Percentiles rank a stretch among this genome's conserved stretches.
Conservation (phyloP, 1,140 invertebrate genomes). For the Coelopa frigida region DNA sequence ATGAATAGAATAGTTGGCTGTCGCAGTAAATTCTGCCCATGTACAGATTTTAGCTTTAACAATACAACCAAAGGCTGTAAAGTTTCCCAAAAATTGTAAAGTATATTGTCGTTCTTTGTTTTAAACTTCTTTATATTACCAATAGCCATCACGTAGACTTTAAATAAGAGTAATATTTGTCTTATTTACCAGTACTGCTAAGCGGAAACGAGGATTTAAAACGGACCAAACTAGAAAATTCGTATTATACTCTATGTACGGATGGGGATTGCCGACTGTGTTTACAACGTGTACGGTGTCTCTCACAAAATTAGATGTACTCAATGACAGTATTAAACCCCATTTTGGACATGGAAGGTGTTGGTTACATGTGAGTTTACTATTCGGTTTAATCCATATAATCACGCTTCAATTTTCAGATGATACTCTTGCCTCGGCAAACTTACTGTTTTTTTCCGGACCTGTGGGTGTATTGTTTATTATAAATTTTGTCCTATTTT, state of each 20-base stretch:
- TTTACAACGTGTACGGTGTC: slow-evolving; percentile 47
- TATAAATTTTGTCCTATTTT: slow-evolving; percentile 59
- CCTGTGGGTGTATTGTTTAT: slow-evolving; percentile 56
- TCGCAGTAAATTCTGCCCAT: no score
- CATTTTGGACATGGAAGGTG: slow-evolving; percentile 49
- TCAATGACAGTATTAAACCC: slow-evolving; percentile 43
- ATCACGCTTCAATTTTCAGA: slow-evolving; percentile 20
- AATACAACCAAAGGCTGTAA: no score
- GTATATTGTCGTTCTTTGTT: no score
- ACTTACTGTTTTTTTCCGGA: slow-evolving; percentile 55
- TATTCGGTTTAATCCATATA: neutral
- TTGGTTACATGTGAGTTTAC: slow-evolving; percentile 49
- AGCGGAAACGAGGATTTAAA: slow-evolving; percentile 44
- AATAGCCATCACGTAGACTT: no score
- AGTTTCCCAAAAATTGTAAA: no score
- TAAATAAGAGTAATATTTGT: no score
- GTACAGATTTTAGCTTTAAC: no score
- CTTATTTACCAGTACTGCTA: slow-evolving; percentile 36
- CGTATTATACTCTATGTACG: slow-evolving; percentile 54
- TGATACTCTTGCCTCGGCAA: slow-evolving; percentile 38
- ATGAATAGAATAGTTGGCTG: no score
- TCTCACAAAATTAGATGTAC: slow-evolving; percentile 46
- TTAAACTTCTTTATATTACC: no score
- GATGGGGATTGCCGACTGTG: slow-evolving; percentile 52
- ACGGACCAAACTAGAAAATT: slow-evolving; percentile 49